Evolutionary conservation across 2,888 invertebrate species (phyloP), one percentile per base, ranked within the genome.

Genomic region (Tenthredo amoena): DNA sequence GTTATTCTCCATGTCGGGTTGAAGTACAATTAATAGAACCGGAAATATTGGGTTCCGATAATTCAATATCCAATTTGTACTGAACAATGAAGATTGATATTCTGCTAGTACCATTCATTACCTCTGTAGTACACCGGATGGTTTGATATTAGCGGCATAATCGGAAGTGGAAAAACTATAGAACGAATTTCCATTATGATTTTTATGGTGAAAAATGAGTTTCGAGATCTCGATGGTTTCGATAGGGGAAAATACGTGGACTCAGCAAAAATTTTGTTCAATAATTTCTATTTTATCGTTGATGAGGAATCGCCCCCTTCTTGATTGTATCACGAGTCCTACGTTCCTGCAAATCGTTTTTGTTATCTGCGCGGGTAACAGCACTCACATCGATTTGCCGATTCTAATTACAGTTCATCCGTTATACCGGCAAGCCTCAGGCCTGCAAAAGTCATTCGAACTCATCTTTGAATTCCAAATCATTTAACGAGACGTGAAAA

Each of bases 331-430:
- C 77, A 47, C 50, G 31, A 43, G 26, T 47, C 26, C 37, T 71
- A 26, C 71, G 71, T 37, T 26, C n/a, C 12, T 10, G 18, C 37
- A 18, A 21, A 47, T 76, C 47, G 26, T 10, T 76, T 47, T 47
- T 31, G 47, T 47, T 9, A 76, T 76, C 76, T 76, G 10, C 76
- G 21, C 7, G n/a, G 76, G 26, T 76, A 81, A 34, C 40, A 21
- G 40, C 40, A 26, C 21, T 81, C 37, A 50, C n/a, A 58, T 31
- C 55, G 79, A 55, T 81, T 62, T 81, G 40, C 58, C 21, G 81
- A 81, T 81, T 62, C 37, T 81, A 40, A 81, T 81, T 62, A 55
- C 18, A 79, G 9, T 55, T 55, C 55, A 40, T 81, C 81, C n/a
- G 58, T 77, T 18, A 74, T 34, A 50, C 31, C 31, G n/a, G 3